Evolutionary conservation across 1,140 invertebrate genomes (phyloP), one percentile per base, ranked within the genome.

Genomic region (Lasioglossum albipes): DNA sequence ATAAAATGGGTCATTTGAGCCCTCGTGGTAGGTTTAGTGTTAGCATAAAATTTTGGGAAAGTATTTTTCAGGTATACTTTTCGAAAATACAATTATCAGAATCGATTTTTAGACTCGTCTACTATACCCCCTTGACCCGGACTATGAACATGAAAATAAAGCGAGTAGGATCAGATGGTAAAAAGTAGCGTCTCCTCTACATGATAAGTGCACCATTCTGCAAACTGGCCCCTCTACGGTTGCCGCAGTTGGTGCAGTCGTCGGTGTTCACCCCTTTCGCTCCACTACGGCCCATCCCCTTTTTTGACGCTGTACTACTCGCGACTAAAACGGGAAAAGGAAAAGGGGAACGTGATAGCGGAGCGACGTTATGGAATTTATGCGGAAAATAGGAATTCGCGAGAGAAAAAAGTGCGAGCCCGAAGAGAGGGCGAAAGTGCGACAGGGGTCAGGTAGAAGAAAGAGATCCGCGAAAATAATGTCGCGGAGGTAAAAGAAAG

Each of bases 111-210:
- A 36, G 36, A 36, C 5, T 36, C 36, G 36, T 36, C 36, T 36
- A 36, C 36, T 36, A 5, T 36, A 5, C 36, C 5, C 36, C 36
- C 36, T 36, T 36, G 90, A 91, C 90, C 88, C 83, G 75, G 84
- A 81, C 86, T 89, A 85, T 89, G 87, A 89, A 91, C 89, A 75
- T 81, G 71, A 13, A 78, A 88, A 91, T 90, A 87, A 88, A 87
- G 85, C 77, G 81, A 83, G 78, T 64, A 68, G 77, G 27, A 59
- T 71, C 70, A 59, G 76, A 74, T 78, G 75, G 81, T 83, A 79
- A 87, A 89, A 86, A 88, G 77, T 82, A 82, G 77, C 86, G 83
- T 87, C 86, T 85, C 85, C 85, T 90, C 89, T 88, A 89, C 87
- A 88, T 91, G 89, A 87, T 90, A 90, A 91, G 88, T 83, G 82